Conservation (phyloP, 2,113 vertebrate genomes). For the Xiphias gladius region DNA sequence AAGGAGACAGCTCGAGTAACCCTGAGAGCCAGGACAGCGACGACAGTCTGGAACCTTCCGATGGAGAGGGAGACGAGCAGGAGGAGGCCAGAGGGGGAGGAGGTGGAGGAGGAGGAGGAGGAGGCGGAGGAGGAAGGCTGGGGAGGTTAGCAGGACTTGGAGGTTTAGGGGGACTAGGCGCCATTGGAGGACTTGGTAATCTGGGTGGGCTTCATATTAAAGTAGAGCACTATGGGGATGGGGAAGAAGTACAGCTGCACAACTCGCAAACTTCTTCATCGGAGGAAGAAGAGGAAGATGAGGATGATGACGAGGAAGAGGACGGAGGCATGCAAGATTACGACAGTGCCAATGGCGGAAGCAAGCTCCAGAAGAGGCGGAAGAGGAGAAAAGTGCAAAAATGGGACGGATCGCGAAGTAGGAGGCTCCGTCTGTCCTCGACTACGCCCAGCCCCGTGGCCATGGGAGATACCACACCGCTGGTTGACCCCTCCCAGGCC, state of each 20-base stretch:
- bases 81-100: conserved; percentile 71
- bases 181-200: conserved; percentile 85
- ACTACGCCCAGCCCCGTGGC: conserved; percentile 88
- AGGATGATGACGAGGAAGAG: conserved; percentile 89
- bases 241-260: conserved; percentile 90
- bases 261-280: conserved; percentile 91
- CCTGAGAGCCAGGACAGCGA: conserved; percentile 97
- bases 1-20: conserved; percentile 96
- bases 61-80: conserved; percentile 90
- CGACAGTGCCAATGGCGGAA: conserved; percentile 84
- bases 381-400: conserved; percentile 98
- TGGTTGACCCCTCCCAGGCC: conserved; percentile 89
- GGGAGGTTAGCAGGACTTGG: conserved; percentile 68
- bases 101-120: conserved; percentile 62
- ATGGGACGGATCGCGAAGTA: conserved; percentile 89
- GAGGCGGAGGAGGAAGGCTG: conserved; percentile 62
- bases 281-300: conserved; percentile 90
- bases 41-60: conserved; percentile 95
- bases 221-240: conserved; percentile 95
- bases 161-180: conserved; percentile 84
- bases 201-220: conserved; percentile 97
- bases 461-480: conserved; percentile 84
- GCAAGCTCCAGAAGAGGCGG: conserved; percentile 92
- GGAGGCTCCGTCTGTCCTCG: conserved; percentile 89
- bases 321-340: conserved; percentile 89